Evolutionary conservation across 2,797 vertebrate species (phyloP).

Genomic region (Loris lydekkerianus): DNA sequence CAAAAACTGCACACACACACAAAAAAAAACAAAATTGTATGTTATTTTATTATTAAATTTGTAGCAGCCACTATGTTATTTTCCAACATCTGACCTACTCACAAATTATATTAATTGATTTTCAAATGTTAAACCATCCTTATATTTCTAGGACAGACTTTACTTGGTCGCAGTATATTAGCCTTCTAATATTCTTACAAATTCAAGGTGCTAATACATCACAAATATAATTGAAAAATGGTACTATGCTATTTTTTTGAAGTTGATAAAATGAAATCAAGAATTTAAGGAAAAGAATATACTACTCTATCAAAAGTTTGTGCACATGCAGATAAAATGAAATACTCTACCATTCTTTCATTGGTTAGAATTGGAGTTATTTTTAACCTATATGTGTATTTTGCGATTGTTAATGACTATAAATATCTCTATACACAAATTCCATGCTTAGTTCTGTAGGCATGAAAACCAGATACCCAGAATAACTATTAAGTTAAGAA

Average conservation of each 20-base stretch:
- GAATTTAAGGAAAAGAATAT: not conserved
- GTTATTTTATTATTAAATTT: constrained; percentile 45
- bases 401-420: not conserved
- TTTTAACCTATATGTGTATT: not conserved
- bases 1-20: no score
- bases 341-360: not conserved
- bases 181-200: constrained; percentile 6
- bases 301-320: not conserved
- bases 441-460: not conserved
- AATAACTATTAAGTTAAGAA: not conserved
- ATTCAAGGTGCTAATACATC: not conserved
- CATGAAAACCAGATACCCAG: not conserved
- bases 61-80: not conserved
- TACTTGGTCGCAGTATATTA: not conserved
- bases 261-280: constrained; percentile 36
- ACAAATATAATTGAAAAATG: constrained; percentile 53
- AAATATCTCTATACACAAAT: not conserved
- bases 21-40: no score
- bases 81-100: not conserved
- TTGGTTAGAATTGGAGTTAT: not conserved
- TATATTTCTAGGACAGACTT: not conserved
- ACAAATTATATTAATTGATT: constrained; percentile 21
- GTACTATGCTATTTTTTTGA: not conserved
- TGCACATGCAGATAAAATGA: not conserved
- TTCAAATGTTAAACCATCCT: not conserved